Evolutionary conservation across 2,888 invertebrate species (phyloP), one percentile per base, ranked within the genome.

Genomic region (Atethmia centrago): DNA sequence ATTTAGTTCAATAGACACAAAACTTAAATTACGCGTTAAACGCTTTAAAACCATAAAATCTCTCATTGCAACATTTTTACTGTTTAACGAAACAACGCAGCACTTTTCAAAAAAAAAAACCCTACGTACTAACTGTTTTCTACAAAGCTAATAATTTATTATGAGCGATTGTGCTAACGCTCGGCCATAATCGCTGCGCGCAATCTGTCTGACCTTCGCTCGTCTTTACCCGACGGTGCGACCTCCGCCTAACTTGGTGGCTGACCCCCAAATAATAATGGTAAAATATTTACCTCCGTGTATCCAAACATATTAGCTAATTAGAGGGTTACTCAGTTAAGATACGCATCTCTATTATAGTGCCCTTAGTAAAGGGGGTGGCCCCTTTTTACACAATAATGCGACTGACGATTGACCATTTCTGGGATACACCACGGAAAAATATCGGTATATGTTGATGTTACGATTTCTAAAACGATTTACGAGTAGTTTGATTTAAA

Each of bases 211-310:
- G 12, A 65, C 45, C 55, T 21, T 47, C 5, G 21, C 42, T 68
- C 56, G 28, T 55, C 25, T 19, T 36, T 1, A 28, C 0, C 16
- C 12, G 16, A n/a, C n/a, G 31, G 7, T 65, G n/a, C 0, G 49
- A 77, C 40, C 42, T 42, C 16, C 0, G 14, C n/a, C 53, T 45
- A 10, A 45, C 12, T n/a, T 21, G 28, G 14, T 42, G 7, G 7
- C 25, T 55, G 40, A 53, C 25, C 49, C 28, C 25, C 21, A n/a
- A 65, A 69, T 62, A 67, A 45, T 49, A 58, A 40, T 16, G 1
- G 14, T 3, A 45, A 69, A 68, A 78, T 69, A 79, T 58, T 61
- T 25, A 51, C 42, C 83, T 49, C n/a, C 16, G 28, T 16, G n/a
- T 58, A 62, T 68, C 40, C 58, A 42, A 62, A 65, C 51, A 47